A percentile compares a stretch with the other conserved stretches of the same genome.
Conservation (phyloP, 2,797 vertebrate species). For the Antrozous pallidus region DNA sequence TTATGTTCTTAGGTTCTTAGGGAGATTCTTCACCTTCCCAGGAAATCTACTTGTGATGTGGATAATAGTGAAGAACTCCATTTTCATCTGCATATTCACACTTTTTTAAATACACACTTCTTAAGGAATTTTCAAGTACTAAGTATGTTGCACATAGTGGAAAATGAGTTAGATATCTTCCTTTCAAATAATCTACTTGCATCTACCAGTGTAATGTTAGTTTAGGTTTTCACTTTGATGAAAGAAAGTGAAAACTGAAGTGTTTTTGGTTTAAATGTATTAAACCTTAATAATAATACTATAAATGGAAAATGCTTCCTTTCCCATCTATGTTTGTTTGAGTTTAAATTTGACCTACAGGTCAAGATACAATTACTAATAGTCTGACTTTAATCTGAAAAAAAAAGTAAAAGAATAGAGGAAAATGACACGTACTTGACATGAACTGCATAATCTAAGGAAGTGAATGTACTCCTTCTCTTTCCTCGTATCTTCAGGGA, state of each 20-base stretch:
- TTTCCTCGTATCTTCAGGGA: neutral
- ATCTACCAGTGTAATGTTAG: neutral
- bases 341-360: slow-evolving; percentile 17
- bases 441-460: neutral
- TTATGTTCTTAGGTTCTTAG: slow-evolving; percentile 65
- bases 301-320: neutral
- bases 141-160: neutral
- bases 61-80: slow-evolving; percentile 51
- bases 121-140: slow-evolving; percentile 51
- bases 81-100: slow-evolving; percentile 51
- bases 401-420: neutral
- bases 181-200: neutral
- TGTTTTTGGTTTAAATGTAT: neutral
- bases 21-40: slow-evolving; percentile 69
- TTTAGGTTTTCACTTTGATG: neutral
- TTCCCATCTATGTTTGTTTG: neutral
- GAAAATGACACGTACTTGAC: neutral
- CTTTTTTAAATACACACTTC: neutral
- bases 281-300: neutral
- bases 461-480: neutral
- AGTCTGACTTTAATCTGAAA: neutral
- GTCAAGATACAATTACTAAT: neutral
- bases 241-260: neutral
- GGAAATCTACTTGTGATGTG: slow-evolving; percentile 76
- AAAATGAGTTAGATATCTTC: neutral